Evolutionary conservation across 1,140 invertebrate species (phyloP), one percentile per base, ranked within the genome.

Genomic region (Zaprionus gabonicus): DNA sequence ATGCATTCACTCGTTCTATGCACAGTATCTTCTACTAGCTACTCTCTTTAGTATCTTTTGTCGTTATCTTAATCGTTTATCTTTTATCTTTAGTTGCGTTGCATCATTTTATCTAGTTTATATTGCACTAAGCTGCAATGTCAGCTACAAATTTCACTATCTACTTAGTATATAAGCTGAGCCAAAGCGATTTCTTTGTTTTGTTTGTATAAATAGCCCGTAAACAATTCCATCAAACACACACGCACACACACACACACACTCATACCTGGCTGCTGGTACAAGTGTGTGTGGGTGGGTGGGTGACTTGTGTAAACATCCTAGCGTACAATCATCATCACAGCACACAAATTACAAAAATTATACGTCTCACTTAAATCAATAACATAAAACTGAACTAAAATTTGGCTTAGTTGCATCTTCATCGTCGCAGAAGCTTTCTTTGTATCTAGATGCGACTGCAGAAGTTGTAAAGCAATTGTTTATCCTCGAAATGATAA

Each of bases 401-500:
- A 81, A 88, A 79, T 87, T 87, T 87, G 85, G 84, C 81, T 71
- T 81, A 80, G 77, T 88, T 87, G 73, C 84, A 88, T 76, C 53
- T 46, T 51, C 51, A 10, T 31, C 46, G 10, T 49, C 25, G 53
- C 31, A 34, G 31, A 10, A 9, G 7, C 9, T 34, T 10, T 34
- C 9, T 34, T 10, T 3, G 10, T 34, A 34, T 34, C 31, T 92
- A 92, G 17, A 91, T 83, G 71, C 92, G 86, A 91, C 85, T 92
- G 80, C 85, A 93, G 90, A 97, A 96, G 36, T 94, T 95, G 82
- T 96, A 97, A 0, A 97, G 93, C 34, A 96, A 91, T 91, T 95
- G 95, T 70, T 95, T 94, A 82, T 97, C 95, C 62, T 94, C 94
- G 91, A 99, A 99, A 93, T 98, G 96, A 91, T 98, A 96, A 12